Percentiles rank a stretch among this genome's conserved stretches.
phyloP scores from a whole-genome alignment of 35 echinoderm and acorn worm species.

The Ophioderma brevispina region DNA sequence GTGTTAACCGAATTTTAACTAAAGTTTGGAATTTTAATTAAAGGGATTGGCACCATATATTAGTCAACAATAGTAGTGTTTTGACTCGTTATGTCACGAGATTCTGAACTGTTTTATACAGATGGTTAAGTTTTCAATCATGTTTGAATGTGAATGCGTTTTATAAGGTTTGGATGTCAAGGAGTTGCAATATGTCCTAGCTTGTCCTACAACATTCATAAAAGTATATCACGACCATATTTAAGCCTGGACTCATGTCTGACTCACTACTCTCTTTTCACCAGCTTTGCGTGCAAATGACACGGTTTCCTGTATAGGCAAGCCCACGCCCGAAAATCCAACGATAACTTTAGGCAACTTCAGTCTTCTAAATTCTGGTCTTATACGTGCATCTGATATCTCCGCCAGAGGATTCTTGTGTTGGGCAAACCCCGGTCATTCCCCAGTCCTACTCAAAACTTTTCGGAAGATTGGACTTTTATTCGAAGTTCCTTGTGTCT shows the following conservation, averaged over 20 bases:
- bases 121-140: no score
- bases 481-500: neutral
- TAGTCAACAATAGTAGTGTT: no score
- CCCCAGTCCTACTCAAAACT: neutral
- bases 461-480: neutral
- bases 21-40: no score
- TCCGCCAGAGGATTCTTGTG: neutral
- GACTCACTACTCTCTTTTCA: neutral
- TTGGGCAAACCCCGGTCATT: neutral
- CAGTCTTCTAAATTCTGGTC: neutral
- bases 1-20: no score
- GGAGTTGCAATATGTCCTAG: no score
- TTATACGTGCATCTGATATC: neutral
- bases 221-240: no score
- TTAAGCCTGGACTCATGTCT: neutral
- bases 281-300: neutral
- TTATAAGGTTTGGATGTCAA: no score
- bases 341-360: neutral
- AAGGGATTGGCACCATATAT: no score
- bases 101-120: no score
- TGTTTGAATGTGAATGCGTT: no score
- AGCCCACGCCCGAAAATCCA: constrained; percentile 2
- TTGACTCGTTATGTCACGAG: no score
- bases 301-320: neutral
- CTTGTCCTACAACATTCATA: no score